Conservation (phyloP, 1,140 invertebrate genomes). For the Drosophila tristis region DNA sequence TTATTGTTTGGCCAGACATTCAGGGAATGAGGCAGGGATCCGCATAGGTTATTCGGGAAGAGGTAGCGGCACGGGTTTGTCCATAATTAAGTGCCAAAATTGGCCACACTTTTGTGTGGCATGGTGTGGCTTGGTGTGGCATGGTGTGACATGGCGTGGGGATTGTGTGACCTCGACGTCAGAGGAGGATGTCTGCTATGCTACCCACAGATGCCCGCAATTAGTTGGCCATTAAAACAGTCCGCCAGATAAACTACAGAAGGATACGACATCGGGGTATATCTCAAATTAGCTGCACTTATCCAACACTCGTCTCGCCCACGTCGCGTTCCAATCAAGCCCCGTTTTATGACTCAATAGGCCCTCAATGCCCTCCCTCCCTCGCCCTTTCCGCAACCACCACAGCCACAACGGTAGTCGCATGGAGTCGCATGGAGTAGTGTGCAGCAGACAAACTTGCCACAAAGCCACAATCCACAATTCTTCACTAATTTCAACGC, state of each 20-base stretch:
- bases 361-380: too few relatives aligned
- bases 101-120: slow-evolving; percentile 42
- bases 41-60: background rate
- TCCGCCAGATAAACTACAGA: slow-evolving; percentile 65
- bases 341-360: slow-evolving; percentile 77
- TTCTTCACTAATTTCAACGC: slow-evolving; percentile 73
- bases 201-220: slow-evolving; percentile 60
- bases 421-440: slow-evolving; percentile 42
- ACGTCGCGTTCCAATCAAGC: slow-evolving; percentile 71
- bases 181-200: too few relatives aligned
- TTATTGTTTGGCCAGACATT: slow-evolving; percentile 69
- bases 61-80: slow-evolving; percentile 17
- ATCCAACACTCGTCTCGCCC: slow-evolving; percentile 41
- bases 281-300: slow-evolving; percentile 76
- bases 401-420: slow-evolving; percentile 16
- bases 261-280: slow-evolving; percentile 29
- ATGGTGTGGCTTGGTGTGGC: too few relatives aligned
- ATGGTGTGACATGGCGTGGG: background rate
- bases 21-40: background rate
- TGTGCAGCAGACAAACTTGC: slow-evolving; percentile 40
- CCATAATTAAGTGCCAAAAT: slow-evolving; percentile 81
- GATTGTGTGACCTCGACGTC: slow-evolving; percentile 9
- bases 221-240: slow-evolving; percentile 70
- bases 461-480: slow-evolving; percentile 54
- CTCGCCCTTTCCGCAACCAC: background rate